Base-by-base conservation (phyloP, 2,113 vertebrate genomes). In the Callopanchax toddi region DNA sequence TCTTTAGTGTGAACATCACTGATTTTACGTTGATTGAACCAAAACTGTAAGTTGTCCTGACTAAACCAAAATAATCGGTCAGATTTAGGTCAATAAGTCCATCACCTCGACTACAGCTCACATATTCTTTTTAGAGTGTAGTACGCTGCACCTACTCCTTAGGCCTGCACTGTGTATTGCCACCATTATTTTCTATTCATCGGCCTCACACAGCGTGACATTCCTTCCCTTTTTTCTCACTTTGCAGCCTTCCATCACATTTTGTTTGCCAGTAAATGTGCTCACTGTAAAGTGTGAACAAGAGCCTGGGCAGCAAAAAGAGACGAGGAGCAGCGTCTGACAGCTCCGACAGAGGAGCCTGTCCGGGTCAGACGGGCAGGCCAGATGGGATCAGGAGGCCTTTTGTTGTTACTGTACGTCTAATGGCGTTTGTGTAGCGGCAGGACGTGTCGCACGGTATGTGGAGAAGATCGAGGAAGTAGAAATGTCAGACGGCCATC, bases 251-350 rank as follows among this genome's bases (percentile, higher is more conserved):
- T 87, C 74, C 23, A 71, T 89, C 84, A 71, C 77, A 58, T 82
- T 84, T 85, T 79, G 65, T 55, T 60, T 39, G 63, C 53, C 22
- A 48, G 67, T 61, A 75, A 71, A 85, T 71, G 43, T 55, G 48
- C 60, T 76, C 83, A 81, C 85, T 87, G 79, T 44, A 21, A 74
- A 70, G 42, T 60, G 72, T 60, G 23, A 67, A 81, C 63, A 86
- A 86, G 87, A 79, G 63, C 36, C 43, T 15, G 29, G 43, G 65
- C 84, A 81, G 68, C 51, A 56, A 60, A n/a, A 44, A 53, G 65
- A 39, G 43, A 21, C 21, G n/a, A 45, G 68, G 36, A 71, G 45
- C 44, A 67, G 56, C 74, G 26, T 67, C 63, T 67, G 76, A 70
- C 44, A 64, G 61, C 62, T 84, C 64, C 79, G 84, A 82, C 63